Conservation (phyloP, 2,888 invertebrate genomes). For the Tipula confusa region DNA sequence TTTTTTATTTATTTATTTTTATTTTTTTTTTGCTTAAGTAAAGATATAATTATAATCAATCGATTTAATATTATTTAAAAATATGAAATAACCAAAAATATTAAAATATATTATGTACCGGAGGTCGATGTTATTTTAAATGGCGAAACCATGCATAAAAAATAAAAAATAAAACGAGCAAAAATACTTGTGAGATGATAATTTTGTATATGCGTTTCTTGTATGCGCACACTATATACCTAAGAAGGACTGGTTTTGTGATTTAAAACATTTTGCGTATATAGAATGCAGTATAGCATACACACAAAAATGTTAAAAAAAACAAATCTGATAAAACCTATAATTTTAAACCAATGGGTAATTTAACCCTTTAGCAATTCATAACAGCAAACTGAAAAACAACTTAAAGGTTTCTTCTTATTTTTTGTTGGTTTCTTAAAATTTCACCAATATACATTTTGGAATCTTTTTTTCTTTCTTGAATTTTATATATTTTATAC, state of each 20-base stretch:
- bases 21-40: background rate
- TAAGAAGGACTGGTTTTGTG: background rate
- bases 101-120: background rate
- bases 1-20: too few species aligned
- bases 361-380: slow-evolving; percentile 49
- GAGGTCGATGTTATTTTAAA: background rate
- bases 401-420: background rate
- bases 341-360: slow-evolving; percentile 51
- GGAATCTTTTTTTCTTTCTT: background rate
- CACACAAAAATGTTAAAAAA: slow-evolving; percentile 33
- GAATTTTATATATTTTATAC: background rate
- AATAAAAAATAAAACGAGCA: too few species aligned
- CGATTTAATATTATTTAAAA: background rate
- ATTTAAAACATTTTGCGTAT: slow-evolving; percentile 36
- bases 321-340: slow-evolving; percentile 43
- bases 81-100: background rate
- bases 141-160: background rate
- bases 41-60: background rate
- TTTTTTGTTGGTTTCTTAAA: background rate
- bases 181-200: background rate
- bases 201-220: background rate
- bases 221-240: background rate
- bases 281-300: slow-evolving; percentile 39
- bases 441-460: slow-evolving; percentile 14
- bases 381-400: slow-evolving; percentile 26